These are phyloP conservation scores for Acanthaster planci DNA, from an alignment of 35 echinoderm and acorn worm genomes.

Conservation along the genomic window DNA sequence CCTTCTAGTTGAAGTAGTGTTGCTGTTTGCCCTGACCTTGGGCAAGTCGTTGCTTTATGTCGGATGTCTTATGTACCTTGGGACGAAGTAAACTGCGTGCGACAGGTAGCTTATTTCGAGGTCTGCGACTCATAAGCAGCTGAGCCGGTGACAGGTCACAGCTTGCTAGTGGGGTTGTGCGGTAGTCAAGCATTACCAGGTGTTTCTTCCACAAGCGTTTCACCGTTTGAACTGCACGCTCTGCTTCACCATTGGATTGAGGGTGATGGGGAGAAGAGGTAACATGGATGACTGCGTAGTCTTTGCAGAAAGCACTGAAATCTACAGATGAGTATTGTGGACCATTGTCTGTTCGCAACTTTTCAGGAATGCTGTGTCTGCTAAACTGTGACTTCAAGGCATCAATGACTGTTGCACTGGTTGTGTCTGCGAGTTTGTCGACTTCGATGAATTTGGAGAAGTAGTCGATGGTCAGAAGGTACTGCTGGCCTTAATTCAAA, in stretches of 20 bases:
- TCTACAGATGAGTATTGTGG: conserved; percentile 58
- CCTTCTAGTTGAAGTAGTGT: conserved; percentile 49
- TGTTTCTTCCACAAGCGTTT: conserved; percentile 63
- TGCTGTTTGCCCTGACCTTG: conserved; percentile 28
- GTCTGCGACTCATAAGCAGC: no score
- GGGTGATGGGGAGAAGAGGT: conserved; percentile 55
- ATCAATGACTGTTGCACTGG: conserved; percentile 16
- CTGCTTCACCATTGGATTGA: conserved; percentile 74
- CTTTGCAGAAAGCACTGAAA: conserved; percentile 63
- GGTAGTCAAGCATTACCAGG: conserved; percentile 60
- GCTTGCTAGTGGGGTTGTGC: no score
- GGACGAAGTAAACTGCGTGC: conserved; percentile 42
- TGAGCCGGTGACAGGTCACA: no score
- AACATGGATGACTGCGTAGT: conserved; percentile 43
- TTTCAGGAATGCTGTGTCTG: conserved; percentile 62
- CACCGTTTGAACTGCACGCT: conserved; percentile 68
- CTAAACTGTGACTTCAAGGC: conserved; percentile 53
- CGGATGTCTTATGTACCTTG: background rate
- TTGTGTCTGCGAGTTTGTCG: conserved; percentile 1
- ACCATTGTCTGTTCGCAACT: conserved; percentile 66
- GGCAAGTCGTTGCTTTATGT: conserved; percentile 37
- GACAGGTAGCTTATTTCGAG: conserved; percentile 34
- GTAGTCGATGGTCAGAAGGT: conserved; percentile 52
- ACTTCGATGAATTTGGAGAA: no score
- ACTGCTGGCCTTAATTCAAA: conserved; percentile 44